Evolutionary conservation across 2,113 vertebrate genomes (phyloP), one percentile per base, ranked within the genome.

Genomic region (Mystacornis crossleyi): DNA sequence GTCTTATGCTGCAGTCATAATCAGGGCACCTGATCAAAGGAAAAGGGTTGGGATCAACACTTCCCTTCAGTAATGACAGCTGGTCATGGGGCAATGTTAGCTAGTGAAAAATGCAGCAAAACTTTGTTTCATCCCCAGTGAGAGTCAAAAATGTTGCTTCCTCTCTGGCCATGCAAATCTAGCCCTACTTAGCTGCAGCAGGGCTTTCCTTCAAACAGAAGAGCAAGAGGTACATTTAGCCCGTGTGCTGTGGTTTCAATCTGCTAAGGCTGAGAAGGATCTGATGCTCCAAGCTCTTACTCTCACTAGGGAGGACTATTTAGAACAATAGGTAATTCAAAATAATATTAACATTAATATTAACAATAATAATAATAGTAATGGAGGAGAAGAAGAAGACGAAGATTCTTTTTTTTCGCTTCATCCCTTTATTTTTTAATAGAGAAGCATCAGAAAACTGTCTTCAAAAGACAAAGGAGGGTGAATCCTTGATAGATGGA

Each of bases 391-490:
- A 31, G 14, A 42, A 38, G 8, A 36, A 9, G n/a, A 71, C 10
- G 21, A 34, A 51, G 12, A 61, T 20, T 14, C 16, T 13, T 26
- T 48, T 29, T 40, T 45, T 86, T 58, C 80, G 2, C 10, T 47
- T 82, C 8, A n/a, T 34, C 10, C 13, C 2, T 75, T 45, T 3
- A 33, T 45, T 67, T 66, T 70, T 43, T 40, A 73, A 77, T 5
- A 53, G 5, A 42, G 6, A 18, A 74, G 1, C 0, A 5, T 36
- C 3, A 0, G 67, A 84, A 81, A 78, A 5, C 24, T 79, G 13
- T 20, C 19, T 87, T 87, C 29, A 62, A 64, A 40, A 84, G 4
- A 55, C 31, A 58, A 17, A 51, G 18, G 5, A 61, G 13, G 3
- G 5, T 47, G 26, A 84, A 65, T 51, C 3, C 16, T n/a, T 70